Percentiles rank a stretch among this genome's conserved stretches.
Conservation (phyloP, 2,888 invertebrate species). For the Sialis fuliginosa region DNA sequence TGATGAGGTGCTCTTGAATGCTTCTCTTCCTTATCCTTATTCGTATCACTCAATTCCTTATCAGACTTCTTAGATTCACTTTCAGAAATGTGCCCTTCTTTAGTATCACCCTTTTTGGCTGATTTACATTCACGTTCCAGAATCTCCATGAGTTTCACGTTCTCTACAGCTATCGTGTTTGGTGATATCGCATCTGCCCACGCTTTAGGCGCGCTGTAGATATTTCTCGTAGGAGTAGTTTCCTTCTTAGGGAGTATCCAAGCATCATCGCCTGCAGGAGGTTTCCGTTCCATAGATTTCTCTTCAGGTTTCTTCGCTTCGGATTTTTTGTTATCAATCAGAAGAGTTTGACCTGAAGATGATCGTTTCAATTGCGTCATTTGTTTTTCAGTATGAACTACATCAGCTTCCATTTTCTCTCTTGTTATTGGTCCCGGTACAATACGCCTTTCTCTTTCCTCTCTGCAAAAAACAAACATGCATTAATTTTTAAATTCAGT, state of each 20-base stretch:
- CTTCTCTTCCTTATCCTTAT: conserved; percentile 20
- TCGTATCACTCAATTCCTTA: conserved; percentile 19
- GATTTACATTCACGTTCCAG: conserved; percentile 16
- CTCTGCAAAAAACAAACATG: conserved; percentile 11
- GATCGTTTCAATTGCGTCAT: conserved; percentile 32
- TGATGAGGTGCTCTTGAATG: conserved; percentile 4
- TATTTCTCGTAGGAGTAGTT: conserved; percentile 6
- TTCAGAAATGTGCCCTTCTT: conserved; percentile 12
- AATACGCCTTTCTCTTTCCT: conserved; percentile 21
- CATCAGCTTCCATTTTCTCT: conserved; percentile 39
- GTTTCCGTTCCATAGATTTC: conserved; percentile 11
- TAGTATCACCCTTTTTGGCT: conserved; percentile 16
- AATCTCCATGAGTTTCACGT: conserved; percentile 15
- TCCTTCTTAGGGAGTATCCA: conserved; percentile 11
- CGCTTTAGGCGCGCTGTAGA: conserved; percentile 17
- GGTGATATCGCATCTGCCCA: conserved; percentile 27
- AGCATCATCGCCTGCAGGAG: conserved; percentile 10
- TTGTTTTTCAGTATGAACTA: conserved; percentile 29
- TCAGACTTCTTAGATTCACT: conserved; percentile 19
- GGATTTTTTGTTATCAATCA: conserved; percentile 13
- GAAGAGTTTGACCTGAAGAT: conserved; percentile 16
- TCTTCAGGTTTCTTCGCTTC: conserved; percentile 15
- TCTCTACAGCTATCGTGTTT: conserved; percentile 21
- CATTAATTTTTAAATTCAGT: no score
- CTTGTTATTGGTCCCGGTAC: conserved; percentile 42